These are phyloP conservation scores for Lamprotornis superbus DNA, from an alignment of 2,113 vertebrate genomes.

Conservation along the genomic window DNA sequence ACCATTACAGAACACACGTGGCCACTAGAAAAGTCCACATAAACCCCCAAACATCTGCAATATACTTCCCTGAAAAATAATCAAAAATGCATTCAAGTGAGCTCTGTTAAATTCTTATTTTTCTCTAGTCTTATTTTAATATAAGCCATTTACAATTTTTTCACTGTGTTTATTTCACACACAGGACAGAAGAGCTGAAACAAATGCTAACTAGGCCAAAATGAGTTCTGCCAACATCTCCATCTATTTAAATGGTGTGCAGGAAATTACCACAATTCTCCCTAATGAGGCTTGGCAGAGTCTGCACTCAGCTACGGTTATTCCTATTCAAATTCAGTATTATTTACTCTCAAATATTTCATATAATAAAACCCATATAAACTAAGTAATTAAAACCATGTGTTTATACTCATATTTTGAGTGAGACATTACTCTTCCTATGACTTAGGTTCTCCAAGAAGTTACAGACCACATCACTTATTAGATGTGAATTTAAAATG, in stretches of 20 bases:
- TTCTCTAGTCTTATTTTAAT: not conserved
- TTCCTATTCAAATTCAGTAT: not conserved
- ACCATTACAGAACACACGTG: not conserved
- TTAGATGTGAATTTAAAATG: not conserved
- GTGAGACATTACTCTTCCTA: not conserved
- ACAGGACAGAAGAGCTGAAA: not conserved
- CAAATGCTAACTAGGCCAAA: not conserved
- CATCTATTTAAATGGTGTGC: not conserved
- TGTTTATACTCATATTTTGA: not conserved
- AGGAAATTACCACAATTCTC: not conserved
- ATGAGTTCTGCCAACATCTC: not conserved
- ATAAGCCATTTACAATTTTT: not conserved
- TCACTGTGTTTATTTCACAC: not conserved
- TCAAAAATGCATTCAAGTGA: not conserved
- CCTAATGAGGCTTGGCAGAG: not conserved
- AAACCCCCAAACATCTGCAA: not conserved
- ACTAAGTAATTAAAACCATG: not conserved
- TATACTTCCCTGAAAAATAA: not conserved
- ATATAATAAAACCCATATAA: accelerated
- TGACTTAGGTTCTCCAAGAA: not conserved
- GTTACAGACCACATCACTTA: not conserved
- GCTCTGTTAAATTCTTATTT: not conserved
- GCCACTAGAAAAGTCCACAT: not conserved
- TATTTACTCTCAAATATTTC: not conserved
- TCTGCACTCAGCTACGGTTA: not conserved